phyloP scores from a whole-genome alignment of 2,888 invertebrate genomes.

The Lutraria lutraria region DNA sequence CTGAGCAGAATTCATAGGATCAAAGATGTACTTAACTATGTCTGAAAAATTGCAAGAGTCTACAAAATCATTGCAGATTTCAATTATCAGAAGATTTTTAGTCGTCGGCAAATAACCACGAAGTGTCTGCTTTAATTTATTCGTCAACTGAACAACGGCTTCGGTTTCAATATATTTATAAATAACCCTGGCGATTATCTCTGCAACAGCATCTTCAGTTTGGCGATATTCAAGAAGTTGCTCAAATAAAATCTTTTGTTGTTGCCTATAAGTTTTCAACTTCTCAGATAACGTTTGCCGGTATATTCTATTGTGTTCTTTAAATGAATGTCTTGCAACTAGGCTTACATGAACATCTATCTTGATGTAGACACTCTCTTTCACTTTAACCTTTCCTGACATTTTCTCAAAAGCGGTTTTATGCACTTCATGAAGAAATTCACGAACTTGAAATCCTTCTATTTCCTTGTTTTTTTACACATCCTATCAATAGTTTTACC shows the following conservation, averaged over 20 bases:
- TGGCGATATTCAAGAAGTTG: not conserved
- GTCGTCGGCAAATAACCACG: not conserved
- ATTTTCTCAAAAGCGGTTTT: not conserved
- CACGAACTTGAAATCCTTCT: not conserved
- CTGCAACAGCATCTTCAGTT: not conserved
- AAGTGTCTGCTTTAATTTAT: not conserved
- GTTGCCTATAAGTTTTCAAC: not conserved
- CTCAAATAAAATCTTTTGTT: not conserved
- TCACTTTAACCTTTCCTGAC: not conserved
- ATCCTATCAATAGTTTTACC: not conserved
- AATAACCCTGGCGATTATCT: not conserved
- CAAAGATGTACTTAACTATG: not conserved
- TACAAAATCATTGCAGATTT: not conserved
- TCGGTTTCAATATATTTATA: not conserved
- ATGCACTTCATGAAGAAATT: not conserved
- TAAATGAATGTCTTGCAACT: not conserved
- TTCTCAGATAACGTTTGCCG: not conserved
- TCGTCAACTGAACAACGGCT: not conserved
- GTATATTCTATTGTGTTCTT: not conserved
- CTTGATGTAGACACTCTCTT: not conserved
- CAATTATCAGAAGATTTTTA: not conserved
- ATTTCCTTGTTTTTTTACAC: not conserved
- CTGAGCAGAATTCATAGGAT: not conserved
- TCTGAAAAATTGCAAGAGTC: not conserved
- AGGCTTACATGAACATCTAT: conserved; percentile 12